phyloP scores from a whole-genome alignment of 2,113 vertebrate genomes.

The Dasyurus viverrinus region DNA sequence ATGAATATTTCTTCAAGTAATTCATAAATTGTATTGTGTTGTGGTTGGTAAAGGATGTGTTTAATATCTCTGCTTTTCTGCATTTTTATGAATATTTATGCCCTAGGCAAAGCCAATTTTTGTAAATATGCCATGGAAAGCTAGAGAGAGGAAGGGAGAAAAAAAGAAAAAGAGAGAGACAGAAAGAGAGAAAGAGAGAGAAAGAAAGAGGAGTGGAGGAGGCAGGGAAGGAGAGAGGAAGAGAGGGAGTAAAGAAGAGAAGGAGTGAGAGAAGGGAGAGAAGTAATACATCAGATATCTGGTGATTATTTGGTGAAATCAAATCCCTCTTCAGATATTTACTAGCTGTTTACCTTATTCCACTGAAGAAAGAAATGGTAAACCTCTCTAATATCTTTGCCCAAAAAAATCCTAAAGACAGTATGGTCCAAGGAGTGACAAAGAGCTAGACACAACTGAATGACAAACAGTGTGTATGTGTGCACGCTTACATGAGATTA shows the following conservation, averaged over 20 bases:
- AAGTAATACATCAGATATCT: not conserved
- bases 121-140: not conserved
- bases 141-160: not conserved
- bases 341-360: not conserved
- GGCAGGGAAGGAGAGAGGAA: no score
- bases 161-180: no score
- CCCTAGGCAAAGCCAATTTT: not conserved
- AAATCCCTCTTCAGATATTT: not conserved
- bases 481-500: no score
- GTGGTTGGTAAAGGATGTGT: not conserved
- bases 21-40: not conserved
- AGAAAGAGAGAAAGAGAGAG: no score
- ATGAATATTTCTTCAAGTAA: not conserved
- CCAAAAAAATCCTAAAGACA: no score
- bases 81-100: not conserved
- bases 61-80: not conserved
- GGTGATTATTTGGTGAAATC: not conserved
- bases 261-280: no score
- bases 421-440: no score
- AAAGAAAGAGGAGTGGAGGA: no score
- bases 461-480: not conserved
- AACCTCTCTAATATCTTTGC: no score
- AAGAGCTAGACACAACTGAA: no score
- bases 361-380: no score
- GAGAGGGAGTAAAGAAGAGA: no score